Base-by-base conservation (phyloP, 2,797 vertebrate genomes). In the Platalea minor region DNA sequence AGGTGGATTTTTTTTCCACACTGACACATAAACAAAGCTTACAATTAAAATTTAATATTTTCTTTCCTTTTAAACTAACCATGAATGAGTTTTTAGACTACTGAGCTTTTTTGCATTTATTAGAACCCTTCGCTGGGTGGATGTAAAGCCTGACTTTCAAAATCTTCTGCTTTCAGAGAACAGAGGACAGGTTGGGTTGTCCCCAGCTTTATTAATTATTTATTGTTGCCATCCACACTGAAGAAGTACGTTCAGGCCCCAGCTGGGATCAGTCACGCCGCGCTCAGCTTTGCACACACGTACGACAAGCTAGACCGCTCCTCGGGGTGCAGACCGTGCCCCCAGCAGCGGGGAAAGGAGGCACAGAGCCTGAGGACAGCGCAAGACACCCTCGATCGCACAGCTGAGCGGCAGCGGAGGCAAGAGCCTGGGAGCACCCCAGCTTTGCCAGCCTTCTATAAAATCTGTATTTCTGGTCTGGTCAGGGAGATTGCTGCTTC, bases 241-340 rank as follows among this genome's bases (percentile, higher is more conserved):
- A 67, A 60, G 37, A 8, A 68, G 39, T 1, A 2, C 5, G 2
- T 21, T 53, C 20, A 51, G 28, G 43, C 10, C 35, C 17, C 4
- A 5, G 17, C 20, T 31, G n/a, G 56, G 48, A 46, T 35, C 48
- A 31, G 33, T 26, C 43, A 0, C 50, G 15, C 50, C 8, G 20
- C 6, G 17, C 68, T n/a, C 14, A 54, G 54, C 37, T 73, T 31
- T 17, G 31, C 73, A 8, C 35, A 50, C 35, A 24, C 0, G 0
- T 12, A n/a, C 1, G 1, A 70, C 48, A 35, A 33, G 26, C 51
- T 3, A 3, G 45, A 20, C 29, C 5, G 37, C 20, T 39, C 25
- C 60, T 50, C 0, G 3, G 28, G 20, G 17, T 6, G 8, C 1
- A 1, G 56, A 41, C 10, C 20, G 4, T 17, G 17, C 20, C 57